These are phyloP conservation scores for Myotis brandtii DNA, from an alignment of 2,113 vertebrate species.

Conservation along the genomic window DNA sequence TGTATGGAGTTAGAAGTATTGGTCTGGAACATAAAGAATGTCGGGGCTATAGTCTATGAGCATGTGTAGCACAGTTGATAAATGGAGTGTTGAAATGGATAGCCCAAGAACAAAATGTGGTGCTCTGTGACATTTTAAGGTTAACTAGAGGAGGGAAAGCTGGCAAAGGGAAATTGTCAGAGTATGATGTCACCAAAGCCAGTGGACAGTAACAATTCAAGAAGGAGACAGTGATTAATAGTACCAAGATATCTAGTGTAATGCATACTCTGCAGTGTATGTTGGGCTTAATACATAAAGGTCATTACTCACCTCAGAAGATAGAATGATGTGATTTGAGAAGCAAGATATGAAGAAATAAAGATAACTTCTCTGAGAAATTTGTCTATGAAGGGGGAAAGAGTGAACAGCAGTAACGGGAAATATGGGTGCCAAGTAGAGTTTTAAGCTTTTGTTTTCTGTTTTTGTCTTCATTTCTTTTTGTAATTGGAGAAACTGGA, in stretches of 20 bases:
- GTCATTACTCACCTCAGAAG: background rate
- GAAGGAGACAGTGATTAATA: background rate
- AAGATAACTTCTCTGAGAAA: background rate
- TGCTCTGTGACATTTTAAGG: background rate
- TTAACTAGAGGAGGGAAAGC: background rate
- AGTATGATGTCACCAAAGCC: background rate
- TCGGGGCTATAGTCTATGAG: background rate
- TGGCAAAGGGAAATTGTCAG: background rate
- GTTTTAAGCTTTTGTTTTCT: background rate
- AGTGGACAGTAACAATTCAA: background rate
- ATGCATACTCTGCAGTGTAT: background rate
- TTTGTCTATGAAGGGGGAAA: background rate
- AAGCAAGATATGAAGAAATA: background rate
- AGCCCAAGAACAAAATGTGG: background rate
- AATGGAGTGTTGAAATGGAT: background rate
- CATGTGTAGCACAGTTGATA: background rate
- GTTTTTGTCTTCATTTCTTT: background rate
- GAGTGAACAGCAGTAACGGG: background rate
- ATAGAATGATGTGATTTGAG: background rate
- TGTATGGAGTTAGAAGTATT: background rate
- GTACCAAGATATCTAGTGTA: too few species aligned
- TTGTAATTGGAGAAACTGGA: background rate
- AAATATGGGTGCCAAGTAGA: background rate
- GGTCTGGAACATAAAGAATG: background rate
- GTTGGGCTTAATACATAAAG: background rate